phyloP scores from a whole-genome alignment of 1,140 invertebrate genomes.

The silkworm (Bombyx mori) region DNA sequence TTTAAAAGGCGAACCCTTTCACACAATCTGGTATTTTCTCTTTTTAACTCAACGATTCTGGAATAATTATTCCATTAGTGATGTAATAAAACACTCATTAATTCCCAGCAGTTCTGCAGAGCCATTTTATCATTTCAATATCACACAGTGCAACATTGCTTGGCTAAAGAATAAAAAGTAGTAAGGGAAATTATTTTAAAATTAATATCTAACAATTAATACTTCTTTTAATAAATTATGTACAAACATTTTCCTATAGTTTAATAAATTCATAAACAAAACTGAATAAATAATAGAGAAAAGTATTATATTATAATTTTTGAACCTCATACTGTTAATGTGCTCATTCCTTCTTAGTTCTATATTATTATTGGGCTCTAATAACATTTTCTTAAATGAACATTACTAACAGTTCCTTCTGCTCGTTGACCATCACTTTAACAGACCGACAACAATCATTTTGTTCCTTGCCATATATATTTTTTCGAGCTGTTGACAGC shows the following conservation, averaged over 20 bases:
- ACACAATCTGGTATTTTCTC: slow-evolving; percentile 31
- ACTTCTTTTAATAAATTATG: neutral
- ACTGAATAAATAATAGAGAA: neutral
- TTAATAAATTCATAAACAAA: neutral
- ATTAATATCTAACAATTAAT: neutral
- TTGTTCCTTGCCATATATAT: slow-evolving; percentile 14
- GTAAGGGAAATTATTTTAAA: neutral
- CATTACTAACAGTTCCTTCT: slow-evolving; percentile 41
- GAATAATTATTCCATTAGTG: no score
- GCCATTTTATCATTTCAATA: no score
- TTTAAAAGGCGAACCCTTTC: slow-evolving; percentile 39
- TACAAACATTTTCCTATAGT: neutral
- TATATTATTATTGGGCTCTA: no score
- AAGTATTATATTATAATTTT: no score
- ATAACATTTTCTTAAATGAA: no score
- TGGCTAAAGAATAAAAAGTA: no score
- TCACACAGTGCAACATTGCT: no score
- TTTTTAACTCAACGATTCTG: slow-evolving; percentile 44
- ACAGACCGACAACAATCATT: slow-evolving; percentile 34
- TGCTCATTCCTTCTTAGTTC: no score
- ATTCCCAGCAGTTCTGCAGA: no score
- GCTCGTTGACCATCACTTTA: slow-evolving; percentile 38
- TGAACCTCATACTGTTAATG: no score
- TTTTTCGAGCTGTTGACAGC: slow-evolving; percentile 26
- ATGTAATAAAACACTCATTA: no score